Base-by-base conservation (phyloP, 2,113 vertebrate species). In the Datnioides undecimradiatus region DNA sequence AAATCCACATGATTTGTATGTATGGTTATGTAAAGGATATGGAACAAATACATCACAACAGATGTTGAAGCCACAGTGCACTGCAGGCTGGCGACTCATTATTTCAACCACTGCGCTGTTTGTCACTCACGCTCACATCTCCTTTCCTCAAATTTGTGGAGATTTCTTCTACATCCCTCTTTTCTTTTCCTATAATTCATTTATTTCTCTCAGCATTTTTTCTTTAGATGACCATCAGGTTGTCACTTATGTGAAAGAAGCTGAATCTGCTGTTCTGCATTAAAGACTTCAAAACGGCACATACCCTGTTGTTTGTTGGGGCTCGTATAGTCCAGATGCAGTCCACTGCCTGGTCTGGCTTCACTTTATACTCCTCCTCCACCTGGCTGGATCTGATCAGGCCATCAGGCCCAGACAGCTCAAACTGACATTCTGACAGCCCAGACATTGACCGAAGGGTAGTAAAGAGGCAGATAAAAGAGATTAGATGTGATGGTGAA, bases 301-400 rank as follows among this genome's bases (percentile, higher is more conserved):
- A 63, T 82, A 97, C 97, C 95, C 97, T 97, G 82, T 96, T 95
- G 92, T 96, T 96, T 64, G 95, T 92, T 54, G 97, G 98, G 7
- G 97, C 97, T 78, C 95, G 96, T 90, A 99, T 96, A 33, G 97
- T 98, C 97, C 97, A 99, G 90, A 98, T 99, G 84, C 97, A 99
- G 85, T 99, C 97, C 87, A 98, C 93, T 4, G 97, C 96, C 93
- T 98, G 96, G 63, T 96, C 97, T 0, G 95, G 93, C 86, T 95
- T 97, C 82, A 97, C 95, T 91, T 96, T 98, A n/a, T 95, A 93
- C 79, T 97, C 96, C 88, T 99, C 97, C 52, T 99, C 97, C 86
- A 99, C 97, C 90, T 99, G 97, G 93, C 97, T 96, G 78, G 97
- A 99, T 63, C 95, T 96, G 70, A 99, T 96, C 76, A 98, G 70